These are phyloP conservation scores for Oceanodroma tethys DNA, from an alignment of 2,113 vertebrate genomes.

Conservation along the genomic window DNA sequence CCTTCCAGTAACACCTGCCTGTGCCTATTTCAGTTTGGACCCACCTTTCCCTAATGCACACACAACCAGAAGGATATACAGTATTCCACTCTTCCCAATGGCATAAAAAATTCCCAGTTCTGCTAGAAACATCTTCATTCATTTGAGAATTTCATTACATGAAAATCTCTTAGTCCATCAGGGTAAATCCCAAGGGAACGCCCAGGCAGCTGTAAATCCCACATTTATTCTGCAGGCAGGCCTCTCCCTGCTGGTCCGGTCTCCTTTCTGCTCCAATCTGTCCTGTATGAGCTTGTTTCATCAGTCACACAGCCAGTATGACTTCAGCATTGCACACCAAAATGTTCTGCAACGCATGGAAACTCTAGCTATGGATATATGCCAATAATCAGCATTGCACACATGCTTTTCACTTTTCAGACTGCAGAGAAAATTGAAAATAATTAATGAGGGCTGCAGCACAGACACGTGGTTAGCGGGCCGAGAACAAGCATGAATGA, in stretches of 20 bases:
- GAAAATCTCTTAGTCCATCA: background rate
- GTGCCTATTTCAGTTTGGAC: background rate
- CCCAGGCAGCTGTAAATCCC: background rate
- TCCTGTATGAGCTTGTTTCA: background rate
- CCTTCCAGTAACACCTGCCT: background rate
- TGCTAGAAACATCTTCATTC: background rate
- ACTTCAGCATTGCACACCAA: background rate
- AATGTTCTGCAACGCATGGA: accelerated
- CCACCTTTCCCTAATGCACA: background rate
- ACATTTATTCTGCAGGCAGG: background rate
- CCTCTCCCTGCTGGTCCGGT: background rate
- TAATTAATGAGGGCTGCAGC: background rate
- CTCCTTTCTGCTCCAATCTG: background rate
- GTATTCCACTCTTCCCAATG: background rate
- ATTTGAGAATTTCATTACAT: background rate
- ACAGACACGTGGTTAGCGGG: background rate
- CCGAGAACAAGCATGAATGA: background rate
- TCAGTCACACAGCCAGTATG: background rate
- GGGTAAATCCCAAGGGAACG: background rate
- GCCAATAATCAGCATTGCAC: background rate
- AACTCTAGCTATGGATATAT: background rate
- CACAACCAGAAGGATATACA: background rate
- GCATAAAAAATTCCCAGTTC: background rate
- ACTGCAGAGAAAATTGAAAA: background rate
- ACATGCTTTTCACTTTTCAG: background rate